A percentile compares a stretch with the other conserved stretches of the same genome.
Evolutionary conservation across 2,113 vertebrate species (phyloP).

Genomic region (Ancistrus triradiatus): DNA sequence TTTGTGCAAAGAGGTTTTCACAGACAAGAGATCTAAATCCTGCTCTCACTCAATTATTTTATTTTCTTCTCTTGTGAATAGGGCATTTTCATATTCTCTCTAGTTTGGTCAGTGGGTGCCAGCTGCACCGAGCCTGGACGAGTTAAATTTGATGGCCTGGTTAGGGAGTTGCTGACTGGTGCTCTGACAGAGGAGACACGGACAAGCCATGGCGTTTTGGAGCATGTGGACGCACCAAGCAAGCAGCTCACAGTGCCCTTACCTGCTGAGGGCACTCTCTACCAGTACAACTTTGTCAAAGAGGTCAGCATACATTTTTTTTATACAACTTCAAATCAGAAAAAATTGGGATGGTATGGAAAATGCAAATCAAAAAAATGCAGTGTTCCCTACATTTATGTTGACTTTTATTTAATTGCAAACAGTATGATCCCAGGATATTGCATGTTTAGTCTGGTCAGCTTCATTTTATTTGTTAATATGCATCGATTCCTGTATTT

Average conservation of each 20-base stretch:
- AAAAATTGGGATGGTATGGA: no score
- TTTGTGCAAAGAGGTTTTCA: no score
- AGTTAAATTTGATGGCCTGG: constrained; percentile 74
- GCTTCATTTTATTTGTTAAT: no score
- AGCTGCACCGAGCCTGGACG: constrained; percentile 76
- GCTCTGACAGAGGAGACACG: constrained; percentile 70
- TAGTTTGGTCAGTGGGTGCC: constrained; percentile 87
- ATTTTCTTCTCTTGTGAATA: constrained; percentile 41
- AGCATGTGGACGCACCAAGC: constrained; percentile 59
- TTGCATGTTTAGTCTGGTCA: no score
- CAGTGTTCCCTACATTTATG: no score
- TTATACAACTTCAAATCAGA: no score
- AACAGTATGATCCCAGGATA: no score
- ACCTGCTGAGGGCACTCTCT: constrained; percentile 76
- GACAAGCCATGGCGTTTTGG: constrained; percentile 65
- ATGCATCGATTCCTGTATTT: no score
- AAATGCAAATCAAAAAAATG: no score
- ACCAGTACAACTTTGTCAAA: constrained; percentile 82
- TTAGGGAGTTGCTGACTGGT: constrained; percentile 76
- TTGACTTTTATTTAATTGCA: no score
- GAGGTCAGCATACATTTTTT: constrained; percentile 67
- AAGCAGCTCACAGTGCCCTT: constrained; percentile 75
- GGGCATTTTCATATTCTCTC: constrained; percentile 85
- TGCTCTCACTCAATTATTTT: not conserved
- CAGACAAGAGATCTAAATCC: not conserved